Conservation (phyloP, 2,113 vertebrate genomes). For the Gnathonemus longibarbis region DNA sequence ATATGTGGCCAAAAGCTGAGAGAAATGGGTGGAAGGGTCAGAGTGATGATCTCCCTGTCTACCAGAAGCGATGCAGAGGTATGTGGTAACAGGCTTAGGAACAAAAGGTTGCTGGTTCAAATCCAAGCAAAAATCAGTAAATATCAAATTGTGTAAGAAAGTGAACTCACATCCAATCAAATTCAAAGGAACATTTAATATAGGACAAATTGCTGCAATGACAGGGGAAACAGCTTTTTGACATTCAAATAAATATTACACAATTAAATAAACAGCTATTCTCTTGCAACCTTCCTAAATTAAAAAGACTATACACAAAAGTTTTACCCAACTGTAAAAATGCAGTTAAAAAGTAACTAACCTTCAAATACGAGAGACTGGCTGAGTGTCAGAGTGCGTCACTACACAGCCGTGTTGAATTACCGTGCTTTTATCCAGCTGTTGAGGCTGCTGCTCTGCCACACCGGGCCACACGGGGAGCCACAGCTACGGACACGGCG, state of each 20-base stretch:
- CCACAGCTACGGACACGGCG: not conserved
- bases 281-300: not conserved
- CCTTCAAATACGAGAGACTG: not conserved
- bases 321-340: not conserved
- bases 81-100: not conserved
- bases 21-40: not conserved
- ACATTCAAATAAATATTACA: not conserved
- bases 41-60: not conserved
- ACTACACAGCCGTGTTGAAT: not conserved
- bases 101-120: not conserved
- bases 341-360: conserved; percentile 7
- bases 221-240: not conserved
- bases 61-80: not conserved
- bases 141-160: not conserved
- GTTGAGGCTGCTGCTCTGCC: not conserved
- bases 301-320: not conserved
- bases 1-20: not conserved
- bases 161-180: not conserved
- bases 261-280: not conserved
- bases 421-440: not conserved
- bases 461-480: not conserved
- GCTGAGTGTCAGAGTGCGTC: not conserved
- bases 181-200: not conserved
- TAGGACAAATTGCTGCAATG: not conserved
- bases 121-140: not conserved